phyloP scores from a whole-genome alignment of 2,888 invertebrate genomes.

The Dicranocentrus wangi region DNA sequence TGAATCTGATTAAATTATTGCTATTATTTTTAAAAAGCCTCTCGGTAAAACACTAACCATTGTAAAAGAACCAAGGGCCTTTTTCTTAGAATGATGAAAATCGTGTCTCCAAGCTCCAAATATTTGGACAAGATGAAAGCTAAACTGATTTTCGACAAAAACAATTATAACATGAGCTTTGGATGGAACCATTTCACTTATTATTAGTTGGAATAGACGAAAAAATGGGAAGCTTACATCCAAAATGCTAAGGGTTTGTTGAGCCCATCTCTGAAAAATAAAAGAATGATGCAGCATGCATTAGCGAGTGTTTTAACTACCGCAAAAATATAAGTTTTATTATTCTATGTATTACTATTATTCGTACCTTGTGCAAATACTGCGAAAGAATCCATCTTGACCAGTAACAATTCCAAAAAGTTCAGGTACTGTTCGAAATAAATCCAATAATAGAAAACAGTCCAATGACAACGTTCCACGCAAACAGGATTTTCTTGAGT shows the following conservation, averaged over 20 bases:
- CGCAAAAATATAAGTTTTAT: too few relatives aligned
- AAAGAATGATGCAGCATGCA: neutral
- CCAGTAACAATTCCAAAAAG: constrained; percentile 84
- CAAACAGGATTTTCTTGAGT: constrained; percentile 86
- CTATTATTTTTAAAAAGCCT: too few relatives aligned
- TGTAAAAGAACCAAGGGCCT: constrained; percentile 42
- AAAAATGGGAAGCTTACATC: constrained; percentile 22
- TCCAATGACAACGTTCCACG: constrained; percentile 95
- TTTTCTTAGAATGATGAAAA: constrained; percentile 46
- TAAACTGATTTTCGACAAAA: neutral
- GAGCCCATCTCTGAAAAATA: constrained; percentile 39
- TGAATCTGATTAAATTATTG: too few relatives aligned
- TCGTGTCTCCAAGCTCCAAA: constrained; percentile 61
- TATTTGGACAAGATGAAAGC: constrained; percentile 49
- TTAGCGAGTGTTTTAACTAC: too few relatives aligned
- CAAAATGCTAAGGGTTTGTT: constrained; percentile 41
- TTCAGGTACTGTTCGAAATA: constrained; percentile 93
- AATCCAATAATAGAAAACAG: constrained; percentile 96
- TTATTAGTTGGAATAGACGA: neutral
- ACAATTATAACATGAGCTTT: neutral
- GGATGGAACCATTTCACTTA: neutral
- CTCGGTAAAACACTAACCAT: too few relatives aligned
- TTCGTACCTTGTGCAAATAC: constrained; percentile 93
- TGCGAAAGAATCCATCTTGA: constrained; percentile 89
- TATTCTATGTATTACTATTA: too few relatives aligned